Conservation (phyloP, 2,113 vertebrate species). For the Dipodomys stephensi region DNA sequence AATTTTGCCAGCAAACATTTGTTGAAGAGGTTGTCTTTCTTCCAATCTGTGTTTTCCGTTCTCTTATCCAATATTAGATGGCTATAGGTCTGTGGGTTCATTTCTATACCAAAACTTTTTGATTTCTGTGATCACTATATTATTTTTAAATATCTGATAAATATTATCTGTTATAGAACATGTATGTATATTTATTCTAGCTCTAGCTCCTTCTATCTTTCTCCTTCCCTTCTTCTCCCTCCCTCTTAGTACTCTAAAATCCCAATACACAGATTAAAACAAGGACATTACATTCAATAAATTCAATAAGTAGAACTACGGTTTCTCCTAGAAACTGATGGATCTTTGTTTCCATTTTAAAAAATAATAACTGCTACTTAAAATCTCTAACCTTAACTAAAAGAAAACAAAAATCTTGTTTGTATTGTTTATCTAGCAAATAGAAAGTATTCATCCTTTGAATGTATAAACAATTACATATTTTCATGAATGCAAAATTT, state of each 20-base stretch:
- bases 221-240: no score
- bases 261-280: not conserved
- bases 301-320: not conserved
- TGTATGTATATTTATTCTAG: no score
- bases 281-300: not conserved
- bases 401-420: not conserved
- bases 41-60: not conserved
- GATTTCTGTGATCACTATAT: not conserved
- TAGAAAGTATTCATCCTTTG: not conserved
- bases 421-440: not conserved
- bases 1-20: no score
- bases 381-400: not conserved
- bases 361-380: not conserved
- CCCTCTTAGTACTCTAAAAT: no score
- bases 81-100: not conserved
- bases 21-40: no score
- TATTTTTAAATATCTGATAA: conserved; percentile 39
- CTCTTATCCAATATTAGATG: conserved; percentile 22
- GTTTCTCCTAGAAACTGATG: not conserved
- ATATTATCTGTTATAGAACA: not conserved
- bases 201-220: no score
- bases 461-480: not conserved
- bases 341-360: conserved; percentile 5
- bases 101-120: not conserved
- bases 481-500: not conserved